Evolutionary conservation across 2,888 invertebrate genomes (phyloP), one percentile per base, ranked within the genome.

Genomic region (Mellilla xanthometata): DNA sequence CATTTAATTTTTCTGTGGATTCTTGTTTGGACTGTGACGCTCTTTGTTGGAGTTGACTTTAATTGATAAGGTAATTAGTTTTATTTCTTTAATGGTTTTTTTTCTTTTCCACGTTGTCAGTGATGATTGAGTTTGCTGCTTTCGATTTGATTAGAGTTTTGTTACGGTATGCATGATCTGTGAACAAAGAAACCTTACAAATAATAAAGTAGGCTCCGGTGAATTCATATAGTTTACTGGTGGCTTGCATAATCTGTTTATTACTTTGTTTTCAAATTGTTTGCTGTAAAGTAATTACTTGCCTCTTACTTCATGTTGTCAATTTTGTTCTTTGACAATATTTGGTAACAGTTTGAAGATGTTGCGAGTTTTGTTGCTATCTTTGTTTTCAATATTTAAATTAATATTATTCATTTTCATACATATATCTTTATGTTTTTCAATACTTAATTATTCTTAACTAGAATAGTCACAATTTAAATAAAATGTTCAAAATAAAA

Each of bases 31-130:
- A 66, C 65, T 72, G 66, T 63, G 63, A 59, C 60, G 54, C 55
- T 65, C 67, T 64, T 68, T 72, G 58, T 55, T 72, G 71, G 72
- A 72, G 68, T 72, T 60, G 59, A 47, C 57, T 55, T 59, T 62
- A 61, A 62, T 65, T 62, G 42, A 44, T 54, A 58, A 76, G 76
- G 76, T 76, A 74, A 69, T 64, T 62, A 41, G 39, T 48, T 45
- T 59, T 50, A 58, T 40, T 36, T 48, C 43, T 43, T 49, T 49
- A 36, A 3, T 7, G 1, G 24, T 47, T 33, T 35, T 44, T 31
- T 36, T 34, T 24, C 32, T 30, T 29, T 42, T 43, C 41, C 15
- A 19, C 8, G 44, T 44, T 54, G 49, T 32, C 38, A 9, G 35
- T 7, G 39, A 11, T 30, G 11, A 29, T 48, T 29, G n/a, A 30